Conservation (phyloP, 2,797 vertebrate species). For the Clarias laeviceps region DNA sequence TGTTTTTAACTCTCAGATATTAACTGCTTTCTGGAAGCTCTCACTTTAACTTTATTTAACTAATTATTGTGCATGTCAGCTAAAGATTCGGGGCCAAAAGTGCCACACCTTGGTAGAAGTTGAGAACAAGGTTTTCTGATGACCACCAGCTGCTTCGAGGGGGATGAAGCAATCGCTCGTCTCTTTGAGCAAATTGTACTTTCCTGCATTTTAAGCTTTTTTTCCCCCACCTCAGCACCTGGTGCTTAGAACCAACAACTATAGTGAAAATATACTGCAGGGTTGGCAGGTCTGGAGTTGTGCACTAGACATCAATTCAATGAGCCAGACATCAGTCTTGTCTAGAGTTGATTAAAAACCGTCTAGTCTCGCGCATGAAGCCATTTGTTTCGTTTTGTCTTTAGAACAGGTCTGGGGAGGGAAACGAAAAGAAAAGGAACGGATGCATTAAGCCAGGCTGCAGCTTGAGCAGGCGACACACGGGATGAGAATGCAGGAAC, state of each 20-base stretch:
- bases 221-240: not conserved
- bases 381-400: slow-evolving; percentile 60
- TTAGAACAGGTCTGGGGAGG: slow-evolving; percentile 79
- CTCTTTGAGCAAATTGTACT: not conserved
- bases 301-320: not conserved
- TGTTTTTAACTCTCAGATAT: not conserved
- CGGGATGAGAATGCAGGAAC: slow-evolving; percentile 84
- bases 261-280: not conserved
- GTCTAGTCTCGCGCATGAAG: slow-evolving; percentile 60
- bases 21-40: not conserved
- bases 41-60: not conserved
- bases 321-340: not conserved
- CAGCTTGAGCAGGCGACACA: slow-evolving; percentile 87
- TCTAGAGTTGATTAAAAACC: slow-evolving; percentile 50
- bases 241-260: not conserved
- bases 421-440: slow-evolving; percentile 75
- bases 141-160: not conserved
- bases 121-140: not conserved
- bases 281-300: slow-evolving; percentile 1
- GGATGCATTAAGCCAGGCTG: slow-evolving; percentile 85
- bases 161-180: not conserved
- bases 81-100: not conserved
- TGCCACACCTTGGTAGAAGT: not conserved
- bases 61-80: not conserved
- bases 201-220: not conserved